Evolutionary conservation across 2,797 vertebrate species (phyloP).

Genomic region (Melanotaenia maccullochi): DNA sequence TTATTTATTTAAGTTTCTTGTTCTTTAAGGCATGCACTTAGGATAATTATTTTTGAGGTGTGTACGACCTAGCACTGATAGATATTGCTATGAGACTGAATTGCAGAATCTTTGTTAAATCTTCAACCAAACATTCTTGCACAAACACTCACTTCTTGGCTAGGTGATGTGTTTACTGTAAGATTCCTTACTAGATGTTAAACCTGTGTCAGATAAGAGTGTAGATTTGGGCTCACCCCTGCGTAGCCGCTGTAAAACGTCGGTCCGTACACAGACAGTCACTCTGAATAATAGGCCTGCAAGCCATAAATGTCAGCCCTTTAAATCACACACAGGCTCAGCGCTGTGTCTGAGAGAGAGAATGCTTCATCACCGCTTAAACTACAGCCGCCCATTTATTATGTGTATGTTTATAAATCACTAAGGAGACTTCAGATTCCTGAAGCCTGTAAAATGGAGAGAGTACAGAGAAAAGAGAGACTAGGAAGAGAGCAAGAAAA

Average conservation of each 20-base stretch:
- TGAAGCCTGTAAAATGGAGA: conserved; percentile 73
- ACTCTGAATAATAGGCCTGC: conserved; percentile 98
- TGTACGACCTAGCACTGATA: conserved; percentile 10
- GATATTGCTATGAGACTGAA: conserved; percentile 14
- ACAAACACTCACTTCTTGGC: conserved; percentile 13
- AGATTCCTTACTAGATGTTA: conserved; percentile 45
- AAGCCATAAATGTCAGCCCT: conserved; percentile 97
- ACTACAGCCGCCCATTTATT: conserved; percentile 93
- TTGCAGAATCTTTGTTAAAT: conserved; percentile 24
- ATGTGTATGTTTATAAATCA: conserved; percentile 99
- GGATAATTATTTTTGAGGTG: conserved; percentile 10
- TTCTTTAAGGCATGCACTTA: background rate
- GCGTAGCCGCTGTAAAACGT: conserved; percentile 91
- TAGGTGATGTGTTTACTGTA: conserved; percentile 42
- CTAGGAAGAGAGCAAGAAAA: conserved; percentile 41
- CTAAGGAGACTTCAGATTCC: conserved; percentile 87
- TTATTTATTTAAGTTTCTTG: conserved; percentile 5
- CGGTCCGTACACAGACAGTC: conserved; percentile 97
- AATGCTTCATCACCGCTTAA: conserved; percentile 94
- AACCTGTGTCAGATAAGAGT: conserved; percentile 53
- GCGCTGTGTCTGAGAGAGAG: conserved; percentile 86
- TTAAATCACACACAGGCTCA: conserved; percentile 93
- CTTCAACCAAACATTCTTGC: conserved; percentile 27
- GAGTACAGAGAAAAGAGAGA: conserved; percentile 37
- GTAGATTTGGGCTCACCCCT: conserved; percentile 84